A percentile compares a stretch with the other conserved stretches of the same genome.
Evolutionary conservation across 2,888 invertebrate species (phyloP).

Genomic region (Amphipoea lucens): DNA sequence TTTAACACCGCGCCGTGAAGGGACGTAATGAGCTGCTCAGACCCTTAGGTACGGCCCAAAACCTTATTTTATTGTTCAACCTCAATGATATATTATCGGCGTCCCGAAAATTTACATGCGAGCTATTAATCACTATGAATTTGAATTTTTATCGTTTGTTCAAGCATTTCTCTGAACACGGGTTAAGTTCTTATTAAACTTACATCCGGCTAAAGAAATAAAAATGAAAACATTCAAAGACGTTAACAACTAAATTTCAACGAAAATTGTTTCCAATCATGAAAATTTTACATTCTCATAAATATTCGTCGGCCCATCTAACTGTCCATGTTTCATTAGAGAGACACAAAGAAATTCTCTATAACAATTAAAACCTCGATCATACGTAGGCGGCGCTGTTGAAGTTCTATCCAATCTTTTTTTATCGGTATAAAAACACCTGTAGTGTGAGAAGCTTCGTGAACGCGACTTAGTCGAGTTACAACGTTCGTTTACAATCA

Average conservation of each 20-base stretch:
- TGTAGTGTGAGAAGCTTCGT: slow-evolving; percentile 85
- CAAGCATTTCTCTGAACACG: slow-evolving; percentile 34
- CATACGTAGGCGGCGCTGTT: slow-evolving; percentile 80
- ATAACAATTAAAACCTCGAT: slow-evolving; percentile 79
- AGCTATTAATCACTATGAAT: slow-evolving; percentile 66
- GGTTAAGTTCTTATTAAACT: slow-evolving; percentile 32
- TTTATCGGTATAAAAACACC: slow-evolving; percentile 81
- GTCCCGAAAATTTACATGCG: slow-evolving; percentile 63
- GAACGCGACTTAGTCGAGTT: slow-evolving; percentile 70
- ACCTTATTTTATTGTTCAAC: slow-evolving; percentile 70
- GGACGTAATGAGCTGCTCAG: slow-evolving; percentile 75
- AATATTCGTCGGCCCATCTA: slow-evolving; percentile 48
- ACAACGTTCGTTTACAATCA: slow-evolving; percentile 57
- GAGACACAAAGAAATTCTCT: slow-evolving; percentile 63
- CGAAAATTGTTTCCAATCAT: slow-evolving; percentile 48
- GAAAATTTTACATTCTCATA: slow-evolving; percentile 41
- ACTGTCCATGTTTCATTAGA: slow-evolving; percentile 52
- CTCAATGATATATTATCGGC: slow-evolving; percentile 72
- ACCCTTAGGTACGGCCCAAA: slow-evolving; percentile 59
- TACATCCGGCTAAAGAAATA: slow-evolving; percentile 54
- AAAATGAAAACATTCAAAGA: slow-evolving; percentile 31
- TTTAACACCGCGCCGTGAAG: slow-evolving; percentile 79
- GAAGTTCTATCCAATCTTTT: slow-evolving; percentile 75
- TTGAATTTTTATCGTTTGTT: slow-evolving; percentile 58
- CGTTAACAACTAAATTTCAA: slow-evolving; percentile 43